These are phyloP conservation scores for Gryon sp. DNA, from an alignment of 1,140 invertebrate genomes.

Conservation along the genomic window DNA sequence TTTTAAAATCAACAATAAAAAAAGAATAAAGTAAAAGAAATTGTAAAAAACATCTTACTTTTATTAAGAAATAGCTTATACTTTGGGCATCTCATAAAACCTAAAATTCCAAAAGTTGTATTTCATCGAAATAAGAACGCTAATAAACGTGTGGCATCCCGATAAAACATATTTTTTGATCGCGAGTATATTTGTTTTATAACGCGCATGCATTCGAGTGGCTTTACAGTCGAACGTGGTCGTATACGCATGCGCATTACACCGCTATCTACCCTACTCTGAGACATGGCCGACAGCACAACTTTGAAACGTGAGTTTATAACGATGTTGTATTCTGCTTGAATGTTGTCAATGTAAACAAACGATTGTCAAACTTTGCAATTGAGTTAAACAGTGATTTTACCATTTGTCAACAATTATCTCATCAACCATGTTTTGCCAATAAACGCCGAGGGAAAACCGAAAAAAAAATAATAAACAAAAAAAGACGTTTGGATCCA, in stretches of 20 bases:
- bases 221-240: conserved; percentile 60
- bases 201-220: conserved; percentile 63
- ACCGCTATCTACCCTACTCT: conserved; percentile 69
- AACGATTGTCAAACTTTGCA: conserved; percentile 16
- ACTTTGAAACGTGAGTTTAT: conserved; percentile 78
- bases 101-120: too few relatives aligned
- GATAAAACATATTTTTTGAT: conserved; percentile 57
- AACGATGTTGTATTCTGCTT: conserved; percentile 67
- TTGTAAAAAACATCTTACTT: too few relatives aligned
- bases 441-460: conserved; percentile 56
- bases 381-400: conserved; percentile 16
- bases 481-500: conserved; percentile 68
- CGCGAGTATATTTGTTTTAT: conserved; percentile 37
- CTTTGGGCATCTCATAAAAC: too few relatives aligned
- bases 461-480: too few relatives aligned
- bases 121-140: background rate
- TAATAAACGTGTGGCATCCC: conserved; percentile 17
- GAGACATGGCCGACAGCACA: conserved; percentile 76
- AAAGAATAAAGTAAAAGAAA: too few relatives aligned
- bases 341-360: conserved; percentile 49
- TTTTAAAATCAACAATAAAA: too few relatives aligned
- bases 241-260: conserved; percentile 67
- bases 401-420: background rate
- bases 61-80: too few relatives aligned
- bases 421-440: conserved; percentile 34